Percentiles rank a stretch among this genome's conserved stretches.
Evolutionary conservation across 64 coral and sea anemone species (phyloP).

Genomic region (Pocillopora damicornis): DNA sequence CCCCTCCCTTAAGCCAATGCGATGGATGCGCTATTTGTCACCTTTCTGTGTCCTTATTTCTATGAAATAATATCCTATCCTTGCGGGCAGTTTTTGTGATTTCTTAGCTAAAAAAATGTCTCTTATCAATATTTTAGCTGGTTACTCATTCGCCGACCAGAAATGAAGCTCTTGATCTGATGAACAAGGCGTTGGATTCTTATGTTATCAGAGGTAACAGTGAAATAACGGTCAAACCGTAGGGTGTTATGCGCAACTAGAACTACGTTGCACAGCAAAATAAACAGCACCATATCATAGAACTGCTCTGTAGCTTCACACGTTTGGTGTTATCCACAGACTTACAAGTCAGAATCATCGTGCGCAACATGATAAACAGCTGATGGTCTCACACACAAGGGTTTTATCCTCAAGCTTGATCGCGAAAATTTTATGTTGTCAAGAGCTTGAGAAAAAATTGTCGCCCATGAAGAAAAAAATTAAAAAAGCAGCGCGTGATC

Average conservation of each 20-base stretch:
- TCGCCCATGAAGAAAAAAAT: too few species aligned
- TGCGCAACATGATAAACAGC: too few species aligned
- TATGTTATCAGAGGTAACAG: conserved; percentile 94
- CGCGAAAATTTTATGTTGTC: too few species aligned
- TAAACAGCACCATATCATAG: not conserved
- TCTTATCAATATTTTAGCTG: not conserved
- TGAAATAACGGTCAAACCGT: not conserved
- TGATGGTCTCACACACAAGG: too few species aligned
- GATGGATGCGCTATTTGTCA: too few species aligned
- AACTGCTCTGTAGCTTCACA: not conserved
- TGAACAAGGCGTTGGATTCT: conserved; percentile 96
- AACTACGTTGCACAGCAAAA: not conserved
- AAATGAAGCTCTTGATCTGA: conserved; percentile 81
- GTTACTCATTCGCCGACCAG: conserved; percentile 56
- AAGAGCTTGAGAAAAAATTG: too few species aligned
- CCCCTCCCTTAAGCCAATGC: too few species aligned
- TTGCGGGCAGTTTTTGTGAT: not conserved
- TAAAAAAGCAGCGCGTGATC: too few species aligned
- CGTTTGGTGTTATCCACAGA: not conserved
- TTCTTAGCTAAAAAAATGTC: not conserved
- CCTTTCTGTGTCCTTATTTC: not conserved
- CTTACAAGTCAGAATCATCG: too few species aligned
- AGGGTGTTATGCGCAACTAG: not conserved
- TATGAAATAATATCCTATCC: not conserved
- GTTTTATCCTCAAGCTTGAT: too few species aligned